Evolutionary conservation across 2,888 invertebrate species (phyloP).

Genomic region (Sacculina carcini): DNA sequence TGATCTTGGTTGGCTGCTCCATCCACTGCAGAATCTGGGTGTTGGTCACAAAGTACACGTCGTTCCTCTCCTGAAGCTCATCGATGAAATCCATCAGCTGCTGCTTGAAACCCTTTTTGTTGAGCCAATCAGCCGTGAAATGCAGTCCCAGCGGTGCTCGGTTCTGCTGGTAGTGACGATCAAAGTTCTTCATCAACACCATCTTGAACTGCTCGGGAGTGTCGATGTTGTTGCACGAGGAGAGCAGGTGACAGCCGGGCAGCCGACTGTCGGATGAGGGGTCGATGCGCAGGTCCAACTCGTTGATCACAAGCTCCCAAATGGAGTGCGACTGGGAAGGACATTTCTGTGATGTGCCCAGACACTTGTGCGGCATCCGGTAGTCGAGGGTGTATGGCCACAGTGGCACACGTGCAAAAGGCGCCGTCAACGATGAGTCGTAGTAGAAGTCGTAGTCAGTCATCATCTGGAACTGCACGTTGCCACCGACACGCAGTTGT

Average conservation of each 20-base stretch:
- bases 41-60: constrained; percentile 70
- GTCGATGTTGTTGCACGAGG: constrained; percentile 67
- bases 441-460: constrained; percentile 79
- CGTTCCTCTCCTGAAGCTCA: constrained; percentile 63
- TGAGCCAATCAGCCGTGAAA: constrained; percentile 85
- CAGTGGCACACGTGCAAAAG: constrained; percentile 60
- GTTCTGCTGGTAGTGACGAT: constrained; percentile 74
- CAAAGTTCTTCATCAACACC: constrained; percentile 74
- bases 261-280: constrained; percentile 76
- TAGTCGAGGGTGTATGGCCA: constrained; percentile 96
- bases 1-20: constrained; percentile 72
- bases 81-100: constrained; percentile 76
- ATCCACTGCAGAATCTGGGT: constrained; percentile 74
- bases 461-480: constrained; percentile 93
- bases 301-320: constrained; percentile 93
- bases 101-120: constrained; percentile 72
- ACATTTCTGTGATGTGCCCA: constrained; percentile 77
- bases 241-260: constrained; percentile 76
- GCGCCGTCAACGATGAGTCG: constrained; percentile 79
- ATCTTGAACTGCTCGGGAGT: constrained; percentile 19
- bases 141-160: constrained; percentile 56
- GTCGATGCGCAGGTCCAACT: constrained; percentile 72
- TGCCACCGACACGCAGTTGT: constrained; percentile 67
- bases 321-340: constrained; percentile 56
- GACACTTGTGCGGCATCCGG: constrained; percentile 85